Evolutionary conservation across 1,140 invertebrate species (phyloP).

Genomic region (Macrobrachium rosenbergii): DNA sequence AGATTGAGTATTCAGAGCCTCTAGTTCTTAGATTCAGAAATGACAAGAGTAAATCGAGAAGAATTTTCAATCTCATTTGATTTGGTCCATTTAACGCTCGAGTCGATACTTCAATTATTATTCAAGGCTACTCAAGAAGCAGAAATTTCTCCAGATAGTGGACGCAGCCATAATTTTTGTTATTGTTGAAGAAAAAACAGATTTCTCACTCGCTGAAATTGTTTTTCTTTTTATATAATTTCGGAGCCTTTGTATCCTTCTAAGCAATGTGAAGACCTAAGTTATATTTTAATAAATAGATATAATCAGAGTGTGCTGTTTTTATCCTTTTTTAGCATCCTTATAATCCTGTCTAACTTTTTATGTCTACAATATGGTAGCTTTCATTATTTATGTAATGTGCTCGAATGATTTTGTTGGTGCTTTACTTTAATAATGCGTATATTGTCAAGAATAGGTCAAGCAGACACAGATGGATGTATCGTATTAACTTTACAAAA

Average conservation of each 20-base stretch:
- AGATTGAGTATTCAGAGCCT: conserved; percentile 24
- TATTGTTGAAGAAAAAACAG: neutral
- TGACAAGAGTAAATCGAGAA: neutral
- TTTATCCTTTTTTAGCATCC: too few species aligned
- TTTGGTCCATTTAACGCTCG: conserved; percentile 5
- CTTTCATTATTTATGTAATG: too few species aligned
- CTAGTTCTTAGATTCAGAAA: conserved; percentile 29
- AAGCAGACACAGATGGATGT: too few species aligned
- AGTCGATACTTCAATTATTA: neutral
- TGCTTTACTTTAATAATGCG: too few species aligned
- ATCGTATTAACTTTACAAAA: too few species aligned
- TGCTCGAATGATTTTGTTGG: too few species aligned
- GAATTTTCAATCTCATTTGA: conserved; percentile 13
- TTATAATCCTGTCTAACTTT: too few species aligned
- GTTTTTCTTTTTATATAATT: conserved; percentile 1
- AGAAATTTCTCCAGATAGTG: neutral
- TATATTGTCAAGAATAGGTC: too few species aligned
- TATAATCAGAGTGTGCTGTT: conserved; percentile 9
- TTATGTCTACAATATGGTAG: too few species aligned
- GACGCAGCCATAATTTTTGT: conserved; percentile 31
- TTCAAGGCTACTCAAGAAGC: conserved; percentile 17
- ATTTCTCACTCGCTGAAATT: neutral
- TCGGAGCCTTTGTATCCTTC: conserved; percentile 52
- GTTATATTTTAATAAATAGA: conserved; percentile 65
- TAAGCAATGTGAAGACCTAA: conserved; percentile 60